Conservation (phyloP, 2,797 vertebrate species). For the Micropoecilia bifurca region DNA sequence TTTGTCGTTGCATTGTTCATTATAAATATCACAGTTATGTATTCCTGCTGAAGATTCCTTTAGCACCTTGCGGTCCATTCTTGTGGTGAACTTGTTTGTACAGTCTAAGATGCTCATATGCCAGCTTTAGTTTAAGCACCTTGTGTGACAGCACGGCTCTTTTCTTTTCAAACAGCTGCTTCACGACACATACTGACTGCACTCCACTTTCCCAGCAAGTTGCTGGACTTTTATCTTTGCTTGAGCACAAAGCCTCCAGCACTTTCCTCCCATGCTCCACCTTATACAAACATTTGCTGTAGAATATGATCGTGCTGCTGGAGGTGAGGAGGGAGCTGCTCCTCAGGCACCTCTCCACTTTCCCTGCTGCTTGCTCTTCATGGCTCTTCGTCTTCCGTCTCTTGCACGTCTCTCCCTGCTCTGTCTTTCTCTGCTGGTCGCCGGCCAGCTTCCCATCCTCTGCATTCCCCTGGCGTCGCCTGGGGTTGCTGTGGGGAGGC, state of each 20-base stretch:
- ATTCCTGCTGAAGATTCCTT: background rate
- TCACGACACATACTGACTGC: background rate
- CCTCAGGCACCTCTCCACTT: constrained; percentile 21
- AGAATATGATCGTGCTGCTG: constrained; percentile 39
- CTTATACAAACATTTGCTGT: constrained; percentile 69
- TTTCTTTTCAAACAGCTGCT: background rate
- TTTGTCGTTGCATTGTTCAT: background rate
- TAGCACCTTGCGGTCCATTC: background rate
- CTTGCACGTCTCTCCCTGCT: constrained; percentile 9
- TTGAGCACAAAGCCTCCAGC: constrained; percentile 11
- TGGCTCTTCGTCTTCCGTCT: constrained; percentile 26
- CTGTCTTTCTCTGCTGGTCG: constrained; percentile 45
- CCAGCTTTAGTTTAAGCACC: background rate
- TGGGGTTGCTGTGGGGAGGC: constrained; percentile 72
- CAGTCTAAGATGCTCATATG: background rate
- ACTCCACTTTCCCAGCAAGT: background rate
- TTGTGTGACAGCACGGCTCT: background rate
- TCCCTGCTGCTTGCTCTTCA: background rate
- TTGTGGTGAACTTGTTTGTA: background rate
- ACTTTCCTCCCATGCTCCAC: constrained; percentile 31
- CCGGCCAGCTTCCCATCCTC: constrained; percentile 66
- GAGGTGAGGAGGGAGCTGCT: constrained; percentile 11
- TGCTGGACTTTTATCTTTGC: constrained; percentile 2
- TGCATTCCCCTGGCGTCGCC: constrained; percentile 63
- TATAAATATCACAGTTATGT: background rate